Base-by-base conservation (phyloP, 2,888 invertebrate genomes). In the Drosophila limbata region DNA sequence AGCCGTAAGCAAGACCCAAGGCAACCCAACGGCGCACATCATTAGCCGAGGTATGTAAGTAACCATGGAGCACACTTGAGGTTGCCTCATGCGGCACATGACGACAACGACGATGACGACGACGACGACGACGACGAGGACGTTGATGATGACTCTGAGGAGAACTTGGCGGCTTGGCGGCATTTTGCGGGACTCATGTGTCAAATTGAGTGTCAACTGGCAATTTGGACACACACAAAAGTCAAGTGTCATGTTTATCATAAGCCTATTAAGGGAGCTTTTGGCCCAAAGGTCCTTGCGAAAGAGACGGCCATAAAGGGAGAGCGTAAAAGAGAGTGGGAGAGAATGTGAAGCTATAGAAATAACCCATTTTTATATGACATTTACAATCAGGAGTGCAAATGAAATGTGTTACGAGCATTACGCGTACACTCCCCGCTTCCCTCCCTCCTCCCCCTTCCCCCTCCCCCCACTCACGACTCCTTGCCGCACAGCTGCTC, bases 191-290 rank as follows among this genome's bases (percentile, higher is more conserved):
- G 81, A 55, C 82, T 90, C 90, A 81, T 79, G 81, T 87, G 90
- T 88, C 91, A 90, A 91, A 91, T 89, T 90, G 90, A 90, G 91
- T 91, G 91, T 91, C 91, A 91, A 91, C 91, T 91, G 90, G 88
- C 91, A 90, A 91, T 91, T 90, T 90, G 85, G 87, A 75, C 66
- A 55, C 28, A 47, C 52, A 66, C 65, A 71, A 70, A 84, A 83
- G 79, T 82, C 78, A 80, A 89, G 92, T 92, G 92, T 92, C 92
- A 88, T 90, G 91, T 92, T 92, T 90, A 88, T 86, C 77, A 75
- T 91, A 91, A 91, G 91, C 92, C 91, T 91, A 91, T 92, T 92
- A 91, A 81, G 81, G 82, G 78, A 81, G 89, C 89, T 84, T 57
- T 83, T 72, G 51, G 77, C 70, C 77, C 78, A 57, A 59, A 57